These are phyloP conservation scores for Papilio polytes DNA, from an alignment of 1,140 invertebrate species.

Conservation along the genomic window DNA sequence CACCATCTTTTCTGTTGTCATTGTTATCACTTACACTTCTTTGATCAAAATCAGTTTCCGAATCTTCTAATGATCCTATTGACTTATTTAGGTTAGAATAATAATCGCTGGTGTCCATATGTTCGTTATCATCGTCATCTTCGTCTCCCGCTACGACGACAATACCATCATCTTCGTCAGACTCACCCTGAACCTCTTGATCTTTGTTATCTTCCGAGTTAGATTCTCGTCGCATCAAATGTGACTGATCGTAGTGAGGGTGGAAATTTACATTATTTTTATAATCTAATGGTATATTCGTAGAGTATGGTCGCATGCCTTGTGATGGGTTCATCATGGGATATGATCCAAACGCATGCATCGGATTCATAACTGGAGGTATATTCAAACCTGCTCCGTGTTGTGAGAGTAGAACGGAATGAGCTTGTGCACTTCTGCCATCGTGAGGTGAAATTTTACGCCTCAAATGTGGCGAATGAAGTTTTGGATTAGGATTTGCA, in stretches of 20 bases:
- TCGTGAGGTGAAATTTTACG: constrained; percentile 97
- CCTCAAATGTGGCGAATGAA: constrained; percentile 97
- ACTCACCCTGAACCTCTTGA: constrained; percentile 75
- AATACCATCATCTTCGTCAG: constrained; percentile 86
- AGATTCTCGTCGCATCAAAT: constrained; percentile 69
- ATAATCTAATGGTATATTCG: constrained; percentile 86
- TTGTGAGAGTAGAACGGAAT: constrained; percentile 90
- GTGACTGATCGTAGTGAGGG: constrained; percentile 74
- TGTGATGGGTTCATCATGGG: constrained; percentile 89
- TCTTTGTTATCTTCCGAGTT: constrained; percentile 81
- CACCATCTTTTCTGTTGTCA: constrained; percentile 84
- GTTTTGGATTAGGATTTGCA: constrained; percentile 99
- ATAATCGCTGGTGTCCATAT: constrained; percentile 82
- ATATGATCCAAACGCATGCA: constrained; percentile 90
- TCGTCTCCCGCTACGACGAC: constrained; percentile 86
- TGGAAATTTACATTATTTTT: constrained; percentile 85
- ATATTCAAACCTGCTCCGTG: constrained; percentile 85
- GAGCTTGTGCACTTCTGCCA: constrained; percentile 93
- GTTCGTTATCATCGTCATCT: constrained; percentile 87
- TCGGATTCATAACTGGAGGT: constrained; percentile 85
- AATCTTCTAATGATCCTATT: constrained; percentile 76
- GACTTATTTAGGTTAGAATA: constrained; percentile 74
- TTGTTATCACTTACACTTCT: constrained; percentile 91
- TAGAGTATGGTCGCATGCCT: constrained; percentile 85
- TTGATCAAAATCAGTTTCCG: constrained; percentile 87